Evolutionary conservation across 2,888 invertebrate species (phyloP).

Genomic region (Trachelus stipa): DNA sequence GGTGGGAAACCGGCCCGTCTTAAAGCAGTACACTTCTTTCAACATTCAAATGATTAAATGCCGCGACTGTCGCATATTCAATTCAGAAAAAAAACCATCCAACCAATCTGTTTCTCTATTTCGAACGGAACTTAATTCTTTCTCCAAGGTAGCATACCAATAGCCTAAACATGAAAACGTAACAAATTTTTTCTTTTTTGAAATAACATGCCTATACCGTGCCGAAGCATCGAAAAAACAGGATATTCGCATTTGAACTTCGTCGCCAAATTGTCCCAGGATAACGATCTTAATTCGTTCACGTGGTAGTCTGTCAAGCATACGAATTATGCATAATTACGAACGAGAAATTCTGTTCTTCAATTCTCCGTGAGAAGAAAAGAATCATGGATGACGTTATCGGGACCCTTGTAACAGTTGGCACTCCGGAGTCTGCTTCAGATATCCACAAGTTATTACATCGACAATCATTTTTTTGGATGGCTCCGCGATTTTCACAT

Average conservation of each 20-base stretch:
- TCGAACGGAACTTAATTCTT: neutral
- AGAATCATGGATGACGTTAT: neutral
- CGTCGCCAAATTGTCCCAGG: neutral
- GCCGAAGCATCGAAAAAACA: neutral
- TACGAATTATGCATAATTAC: neutral
- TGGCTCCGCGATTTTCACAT: constrained; percentile 35
- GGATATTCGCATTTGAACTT: neutral
- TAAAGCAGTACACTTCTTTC: neutral
- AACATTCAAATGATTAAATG: neutral
- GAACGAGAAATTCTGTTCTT: neutral
- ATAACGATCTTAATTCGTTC: neutral
- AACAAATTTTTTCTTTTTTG: neutral
- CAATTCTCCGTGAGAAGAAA: neutral
- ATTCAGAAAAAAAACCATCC: neutral
- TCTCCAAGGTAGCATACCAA: neutral
- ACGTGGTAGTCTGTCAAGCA: neutral
- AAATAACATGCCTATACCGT: neutral
- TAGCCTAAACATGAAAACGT: neutral
- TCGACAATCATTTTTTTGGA: constrained; percentile 39
- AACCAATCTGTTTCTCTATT: neutral
- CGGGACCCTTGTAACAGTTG: neutral
- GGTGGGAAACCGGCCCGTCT: neutral
- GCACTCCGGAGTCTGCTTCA: constrained; percentile 33
- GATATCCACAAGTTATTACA: constrained; percentile 4
- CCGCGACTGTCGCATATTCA: neutral